Base-by-base conservation (phyloP, 2,113 vertebrate species). In the Aix galericulata region DNA sequence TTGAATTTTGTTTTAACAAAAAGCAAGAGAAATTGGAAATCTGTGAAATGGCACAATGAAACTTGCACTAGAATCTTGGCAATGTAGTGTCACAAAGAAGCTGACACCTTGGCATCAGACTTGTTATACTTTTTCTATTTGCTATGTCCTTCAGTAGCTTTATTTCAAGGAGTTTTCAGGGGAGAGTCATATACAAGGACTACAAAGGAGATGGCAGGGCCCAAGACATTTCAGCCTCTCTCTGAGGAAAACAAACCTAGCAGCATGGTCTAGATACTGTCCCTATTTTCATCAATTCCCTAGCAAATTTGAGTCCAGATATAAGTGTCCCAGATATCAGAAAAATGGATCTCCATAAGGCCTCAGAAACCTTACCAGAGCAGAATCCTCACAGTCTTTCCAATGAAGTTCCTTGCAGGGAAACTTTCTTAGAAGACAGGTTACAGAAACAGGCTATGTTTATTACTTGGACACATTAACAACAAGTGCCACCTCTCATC, bases 221-320 rank as follows among this genome's bases (percentile, higher is more conserved):
- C 88, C 94, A 90, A 82, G 94, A 14, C 66, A 69, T 75, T 95
- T 94, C 88, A 84, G 56, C 53, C 58, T 88, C 58, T 91, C 94
- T 96, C 95, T 42, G 62, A 93, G 93, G 95, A 79, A 84, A 95
- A 84, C 77, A 96, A 89, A 96, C 82, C 92, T 94, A 88, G 92
- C 92, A 76, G 88, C 88, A 72, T 1, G 88, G 86, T 95, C 90
- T 96, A 96, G 93, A 93, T 95, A 96, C 53, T 84, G 81, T 64
- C 94, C 93, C 95, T 95, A 96, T 95, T 97, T 97, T 93, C 88
- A 93, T 93, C 92, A 90, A 96, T 92, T 96, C 93, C 92, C 95
- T 64, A 82, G 88, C 92, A 91, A 73, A 42, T 66, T 48, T 38
- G n/a, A 82, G 34, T 86, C 96, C 95, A 92, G 96, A 97, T 95